Percentiles rank a stretch among this genome's conserved stretches.
These are phyloP conservation scores for Micrasema minimum DNA, from an alignment of 1,140 invertebrate species.

Conservation along the genomic window DNA sequence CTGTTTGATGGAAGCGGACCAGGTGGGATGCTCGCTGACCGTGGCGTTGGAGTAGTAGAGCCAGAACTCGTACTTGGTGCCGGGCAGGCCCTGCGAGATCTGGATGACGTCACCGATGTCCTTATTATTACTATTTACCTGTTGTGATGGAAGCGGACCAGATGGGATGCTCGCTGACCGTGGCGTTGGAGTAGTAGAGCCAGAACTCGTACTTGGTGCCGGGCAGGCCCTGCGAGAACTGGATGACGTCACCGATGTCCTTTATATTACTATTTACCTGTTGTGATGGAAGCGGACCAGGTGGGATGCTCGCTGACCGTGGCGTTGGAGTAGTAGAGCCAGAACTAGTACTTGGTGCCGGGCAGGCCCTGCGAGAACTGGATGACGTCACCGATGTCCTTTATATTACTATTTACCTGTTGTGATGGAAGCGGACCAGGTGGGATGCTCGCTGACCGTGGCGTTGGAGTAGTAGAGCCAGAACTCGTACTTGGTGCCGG, in stretches of 20 bases:
- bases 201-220: constrained; percentile 92
- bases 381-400: constrained; percentile 83
- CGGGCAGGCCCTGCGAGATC: constrained; percentile 84
- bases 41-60: constrained; percentile 89
- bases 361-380: constrained; percentile 85
- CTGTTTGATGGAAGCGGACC: constrained; percentile 90
- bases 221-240: constrained; percentile 84
- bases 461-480: constrained; percentile 89
- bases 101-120: constrained; percentile 86
- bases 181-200: constrained; percentile 88
- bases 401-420: no score
- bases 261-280: no score
- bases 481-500: constrained; percentile 92
- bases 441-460: constrained; percentile 83
- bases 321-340: constrained; percentile 88
- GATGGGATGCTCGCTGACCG: constrained; percentile 83
- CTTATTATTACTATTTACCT: no score
- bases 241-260: constrained; percentile 84
- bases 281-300: constrained; percentile 90
- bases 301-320: constrained; percentile 85
- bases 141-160: constrained; percentile 92
- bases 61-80: constrained; percentile 91
- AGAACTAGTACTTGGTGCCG: constrained; percentile 91
- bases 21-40: constrained; percentile 84
- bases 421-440: constrained; percentile 89